These are phyloP conservation scores for Phalacrocorax pelagicus DNA, from an alignment of 2,113 vertebrate genomes.

Conservation along the genomic window DNA sequence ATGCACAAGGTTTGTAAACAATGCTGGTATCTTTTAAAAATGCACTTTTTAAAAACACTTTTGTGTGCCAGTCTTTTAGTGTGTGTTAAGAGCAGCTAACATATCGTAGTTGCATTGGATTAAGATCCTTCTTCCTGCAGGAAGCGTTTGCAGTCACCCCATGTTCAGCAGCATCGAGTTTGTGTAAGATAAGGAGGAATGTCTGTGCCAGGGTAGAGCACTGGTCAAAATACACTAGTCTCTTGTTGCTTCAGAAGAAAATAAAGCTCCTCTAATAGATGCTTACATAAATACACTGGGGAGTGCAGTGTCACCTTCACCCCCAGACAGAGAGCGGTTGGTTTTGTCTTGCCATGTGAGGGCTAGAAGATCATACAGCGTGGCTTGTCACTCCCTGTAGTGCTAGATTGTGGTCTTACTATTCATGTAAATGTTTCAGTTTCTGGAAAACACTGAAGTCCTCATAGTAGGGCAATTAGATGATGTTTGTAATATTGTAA, in stretches of 20 bases:
- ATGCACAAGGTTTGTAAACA: conserved; percentile 32
- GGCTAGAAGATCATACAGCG: not conserved
- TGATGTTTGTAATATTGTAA: not conserved
- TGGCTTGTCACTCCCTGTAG: not conserved
- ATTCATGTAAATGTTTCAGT: not conserved
- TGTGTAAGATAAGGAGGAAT: not conserved
- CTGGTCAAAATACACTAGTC: not conserved
- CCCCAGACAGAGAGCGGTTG: not conserved
- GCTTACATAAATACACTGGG: not conserved
- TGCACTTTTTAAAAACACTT: not conserved
- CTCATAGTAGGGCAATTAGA: not conserved
- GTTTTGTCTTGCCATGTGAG: not conserved
- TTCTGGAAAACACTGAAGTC: not conserved
- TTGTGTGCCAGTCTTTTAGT: not conserved
- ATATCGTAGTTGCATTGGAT: not conserved
- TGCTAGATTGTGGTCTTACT: not conserved
- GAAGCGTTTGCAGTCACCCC: not conserved
- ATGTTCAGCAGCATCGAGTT: not conserved
- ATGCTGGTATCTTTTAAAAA: not conserved
- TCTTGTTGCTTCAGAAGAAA: not conserved
- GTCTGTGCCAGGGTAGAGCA: not conserved
- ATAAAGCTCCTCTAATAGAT: not conserved
- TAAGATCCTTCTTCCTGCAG: not conserved
- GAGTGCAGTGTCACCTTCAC: not conserved
- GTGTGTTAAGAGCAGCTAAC: not conserved